Evolutionary conservation across 1,140 invertebrate species (phyloP), one percentile per base, ranked within the genome.

Genomic region (Parapsyche elsis): DNA sequence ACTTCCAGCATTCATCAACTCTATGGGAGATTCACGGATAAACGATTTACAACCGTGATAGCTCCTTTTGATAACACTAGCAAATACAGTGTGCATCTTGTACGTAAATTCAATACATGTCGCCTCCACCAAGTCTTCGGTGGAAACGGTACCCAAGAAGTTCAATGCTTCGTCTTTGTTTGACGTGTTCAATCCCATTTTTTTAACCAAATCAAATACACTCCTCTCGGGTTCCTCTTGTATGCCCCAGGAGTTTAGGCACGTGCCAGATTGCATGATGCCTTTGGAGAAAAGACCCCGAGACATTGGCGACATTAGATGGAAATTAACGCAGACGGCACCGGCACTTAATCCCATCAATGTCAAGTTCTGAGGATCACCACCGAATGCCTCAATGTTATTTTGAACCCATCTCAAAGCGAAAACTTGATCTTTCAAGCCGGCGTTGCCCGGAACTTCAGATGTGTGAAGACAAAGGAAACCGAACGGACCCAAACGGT

Each of bases 401-500:
- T 77, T 77, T 12, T 77, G 75, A 1, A 77, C 26, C 75, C 75
- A 77, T 64, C 49, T 44, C 26, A 77, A 46, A 2, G 75, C 53
- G 16, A 77, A 9, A 9, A 64, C 59, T 45, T 77, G 75, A 64
- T 77, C 89, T 84, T 93, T 91, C 0, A 94, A 84, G 0, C 91
- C 93, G 84, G 90, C 92, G 87, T 94, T 91, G 49, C 93, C 91
- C 0, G 94, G 88, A 70, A 90, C 90, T 78, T 91, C 90, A 0
- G 89, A 86, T 80, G 87, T 89, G 53, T 92, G 88, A 0, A 91
- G 84, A 9, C 90, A 90, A 0, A 93, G 83, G 81, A 92, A 92
- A 1, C 93, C 92, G 23, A 94, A 87, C 0, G 90, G 89, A 0
- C 93, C 93, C 0, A 94, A 86, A 75, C 94, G 86, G 84, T 94